phyloP scores from a whole-genome alignment of 1,140 invertebrate genomes.

The Diachasmimorpha longicaudata region DNA sequence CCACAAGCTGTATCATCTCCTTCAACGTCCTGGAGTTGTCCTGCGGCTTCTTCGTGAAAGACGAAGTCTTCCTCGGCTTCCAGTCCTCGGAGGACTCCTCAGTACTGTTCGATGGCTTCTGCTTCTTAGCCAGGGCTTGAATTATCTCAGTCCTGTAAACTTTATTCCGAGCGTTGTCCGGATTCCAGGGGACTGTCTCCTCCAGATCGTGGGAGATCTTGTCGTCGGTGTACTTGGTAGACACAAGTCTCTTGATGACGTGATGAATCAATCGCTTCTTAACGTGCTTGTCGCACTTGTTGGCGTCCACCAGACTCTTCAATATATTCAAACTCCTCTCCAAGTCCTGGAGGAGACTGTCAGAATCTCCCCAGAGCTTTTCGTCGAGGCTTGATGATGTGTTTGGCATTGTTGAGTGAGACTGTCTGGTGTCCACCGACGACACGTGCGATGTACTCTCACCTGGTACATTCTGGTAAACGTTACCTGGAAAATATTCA shows the following conservation, averaged over 20 bases:
- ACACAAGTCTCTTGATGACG: constrained; percentile 58
- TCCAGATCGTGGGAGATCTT: constrained; percentile 54
- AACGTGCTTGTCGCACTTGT: constrained; percentile 55
- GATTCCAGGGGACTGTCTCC: constrained; percentile 58
- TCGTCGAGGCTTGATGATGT: constrained; percentile 60
- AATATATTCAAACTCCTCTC: constrained; percentile 60
- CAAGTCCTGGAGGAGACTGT: constrained; percentile 55
- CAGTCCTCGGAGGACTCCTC: constrained; percentile 53
- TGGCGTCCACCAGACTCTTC: constrained; percentile 56
- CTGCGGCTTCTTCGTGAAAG: constrained; percentile 15
- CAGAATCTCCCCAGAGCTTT: constrained; percentile 57
- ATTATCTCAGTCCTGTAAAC: constrained; percentile 54
- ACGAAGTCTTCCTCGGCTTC: constrained; percentile 43
- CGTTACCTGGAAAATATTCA: constrained; percentile 62
- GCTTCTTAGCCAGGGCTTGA: constrained; percentile 49
- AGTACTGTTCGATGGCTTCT: constrained; percentile 43
- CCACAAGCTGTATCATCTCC: constrained; percentile 35
- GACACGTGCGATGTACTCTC: constrained; percentile 49
- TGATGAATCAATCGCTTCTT: constrained; percentile 59
- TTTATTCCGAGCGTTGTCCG: constrained; percentile 54
- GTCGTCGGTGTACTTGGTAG: constrained; percentile 55
- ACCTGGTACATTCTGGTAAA: constrained; percentile 55
- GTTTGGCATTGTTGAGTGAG: constrained; percentile 57
- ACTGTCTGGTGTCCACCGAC: constrained; percentile 46
- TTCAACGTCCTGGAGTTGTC: constrained; percentile 36